Evolutionary conservation across 2,888 invertebrate species (phyloP), one percentile per base, ranked within the genome.

Genomic region (Ptychoptera albimana): DNA sequence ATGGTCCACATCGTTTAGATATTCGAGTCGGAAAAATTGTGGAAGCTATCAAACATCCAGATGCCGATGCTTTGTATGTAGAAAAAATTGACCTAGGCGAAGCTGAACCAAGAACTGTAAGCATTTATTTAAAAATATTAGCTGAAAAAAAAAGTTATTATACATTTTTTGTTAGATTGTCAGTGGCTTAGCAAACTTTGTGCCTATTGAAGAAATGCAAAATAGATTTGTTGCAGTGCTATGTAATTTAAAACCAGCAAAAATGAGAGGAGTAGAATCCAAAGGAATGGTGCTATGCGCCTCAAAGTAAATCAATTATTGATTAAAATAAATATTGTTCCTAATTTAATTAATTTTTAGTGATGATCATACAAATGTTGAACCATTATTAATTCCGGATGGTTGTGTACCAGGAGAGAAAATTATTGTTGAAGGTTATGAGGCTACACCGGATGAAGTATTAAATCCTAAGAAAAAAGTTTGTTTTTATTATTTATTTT

Each of bases 191-290:
- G 97, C 94, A 0, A 87, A 89, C 58, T 89, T 77, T 68, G 82
- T 94, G 13, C 81, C 91, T 10, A 70, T 89, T 43, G 89, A 93
- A 57, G 79, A 93, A 66, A 86, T 97, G 82, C 73, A 82, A 57
- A 75, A 91, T 56, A 75, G 91, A 47, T 70, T 86, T 64, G 96
- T 94, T 6, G 83, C 97, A 5, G 87, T 97, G 3, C 68, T 98
- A 42, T 93, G 93, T 54, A 98, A 98, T 65, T 73, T 98, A 42
- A 98, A 98, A 68, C 82, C 97, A 34, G 92, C 91, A 11, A 97
- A 94, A 72, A 87, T 97, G 81, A 74, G 94, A 50, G 93, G 94
- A 42, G 70, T 94, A 29, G 79, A 84, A 53, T 93, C 93, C 0
- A 79, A 82, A 60, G 94, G 91, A 49, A 93, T 94, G 92, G 85